A percentile compares a stretch with the other conserved stretches of the same genome.
These are phyloP conservation scores for Hesperophylax magnus DNA, from an alignment of 1,140 invertebrate species.

Conservation along the genomic window DNA sequence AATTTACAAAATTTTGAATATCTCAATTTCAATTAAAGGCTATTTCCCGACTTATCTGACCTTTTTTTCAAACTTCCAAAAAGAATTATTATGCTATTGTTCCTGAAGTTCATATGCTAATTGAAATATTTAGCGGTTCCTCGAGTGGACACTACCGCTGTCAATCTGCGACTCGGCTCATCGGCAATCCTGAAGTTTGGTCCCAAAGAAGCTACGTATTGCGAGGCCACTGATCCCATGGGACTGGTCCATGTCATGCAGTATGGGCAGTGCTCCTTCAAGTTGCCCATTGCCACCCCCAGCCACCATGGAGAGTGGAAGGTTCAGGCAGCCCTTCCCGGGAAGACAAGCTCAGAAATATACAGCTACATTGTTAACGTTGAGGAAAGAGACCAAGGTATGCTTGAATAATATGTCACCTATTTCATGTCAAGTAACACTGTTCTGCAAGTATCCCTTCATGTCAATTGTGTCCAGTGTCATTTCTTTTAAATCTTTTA, in stretches of 20 bases:
- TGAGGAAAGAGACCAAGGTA: neutral
- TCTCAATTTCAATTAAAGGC: too few species aligned
- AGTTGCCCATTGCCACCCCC: slow-evolving; percentile 6
- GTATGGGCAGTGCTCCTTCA: slow-evolving; percentile 36
- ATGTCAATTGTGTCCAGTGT: too few species aligned
- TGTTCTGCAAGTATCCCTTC: too few species aligned
- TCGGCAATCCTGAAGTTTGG: slow-evolving; percentile 34
- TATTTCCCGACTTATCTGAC: too few species aligned
- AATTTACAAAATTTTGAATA: too few species aligned
- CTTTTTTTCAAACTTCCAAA: too few species aligned
- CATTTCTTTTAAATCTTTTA: too few species aligned
- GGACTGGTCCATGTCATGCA: neutral
- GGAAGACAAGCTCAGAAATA: slow-evolving; percentile 9
- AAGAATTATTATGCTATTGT: too few species aligned
- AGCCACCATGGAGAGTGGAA: slow-evolving; percentile 42
- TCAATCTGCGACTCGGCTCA: slow-evolving; percentile 4
- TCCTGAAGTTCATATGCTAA: too few species aligned
- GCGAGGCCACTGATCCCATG: slow-evolving; percentile 28
- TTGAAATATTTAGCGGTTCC: neutral
- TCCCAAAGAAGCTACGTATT: slow-evolving; percentile 42
- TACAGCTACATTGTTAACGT: slow-evolving; percentile 42
- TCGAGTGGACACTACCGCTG: slow-evolving; percentile 1
- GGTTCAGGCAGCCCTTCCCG: slow-evolving; percentile 31
- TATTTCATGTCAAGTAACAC: too few species aligned
- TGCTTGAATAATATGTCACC: too few species aligned